A percentile compares a stretch with the other conserved stretches of the same genome.
These are phyloP conservation scores for Patella ulyssiponensis DNA, from an alignment of 2,888 invertebrate genomes.

Conservation along the genomic window DNA sequence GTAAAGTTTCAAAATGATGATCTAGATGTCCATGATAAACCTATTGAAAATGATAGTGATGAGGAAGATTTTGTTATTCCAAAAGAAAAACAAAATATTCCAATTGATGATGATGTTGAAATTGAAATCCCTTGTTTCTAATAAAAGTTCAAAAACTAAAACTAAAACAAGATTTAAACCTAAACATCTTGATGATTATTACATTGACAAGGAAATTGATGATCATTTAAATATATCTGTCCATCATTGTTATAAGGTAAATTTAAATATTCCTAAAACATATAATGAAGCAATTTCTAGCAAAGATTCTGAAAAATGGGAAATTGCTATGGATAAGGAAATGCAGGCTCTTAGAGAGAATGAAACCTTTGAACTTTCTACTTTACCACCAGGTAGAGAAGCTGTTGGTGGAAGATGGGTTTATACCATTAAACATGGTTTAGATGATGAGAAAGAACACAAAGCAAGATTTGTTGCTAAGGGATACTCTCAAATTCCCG, in stretches of 20 bases:
- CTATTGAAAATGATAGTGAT: conserved; percentile 3
- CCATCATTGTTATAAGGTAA: conserved; percentile 16
- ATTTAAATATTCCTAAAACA: conserved; percentile 12
- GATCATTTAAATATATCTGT: conserved; percentile 1
- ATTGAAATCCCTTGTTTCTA: too few relatives aligned
- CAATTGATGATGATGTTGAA: not conserved
- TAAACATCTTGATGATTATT: conserved; percentile 3
- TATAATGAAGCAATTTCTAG: conserved; percentile 18
- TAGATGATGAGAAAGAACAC: not conserved
- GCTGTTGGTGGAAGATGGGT: conserved; percentile 22
- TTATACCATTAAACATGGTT: too few relatives aligned
- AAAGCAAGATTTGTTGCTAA: conserved; percentile 21
- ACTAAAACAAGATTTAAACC: not conserved
- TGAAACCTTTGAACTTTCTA: conserved; percentile 17
- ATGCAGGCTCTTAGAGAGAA: conserved; percentile 16
- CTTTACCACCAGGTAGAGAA: conserved; percentile 20
- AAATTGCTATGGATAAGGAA: conserved; percentile 19
- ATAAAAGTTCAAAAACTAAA: not conserved
- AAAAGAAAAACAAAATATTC: not conserved
- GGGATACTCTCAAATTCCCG: conserved; percentile 18
- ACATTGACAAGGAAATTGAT: conserved; percentile 1
- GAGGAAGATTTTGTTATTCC: not conserved
- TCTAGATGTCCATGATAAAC: not conserved
- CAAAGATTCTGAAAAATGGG: conserved; percentile 11
- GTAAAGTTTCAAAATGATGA: conserved; percentile 20